Base-by-base conservation (phyloP, 2,888 invertebrate genomes). In the Pandemis heparana region DNA sequence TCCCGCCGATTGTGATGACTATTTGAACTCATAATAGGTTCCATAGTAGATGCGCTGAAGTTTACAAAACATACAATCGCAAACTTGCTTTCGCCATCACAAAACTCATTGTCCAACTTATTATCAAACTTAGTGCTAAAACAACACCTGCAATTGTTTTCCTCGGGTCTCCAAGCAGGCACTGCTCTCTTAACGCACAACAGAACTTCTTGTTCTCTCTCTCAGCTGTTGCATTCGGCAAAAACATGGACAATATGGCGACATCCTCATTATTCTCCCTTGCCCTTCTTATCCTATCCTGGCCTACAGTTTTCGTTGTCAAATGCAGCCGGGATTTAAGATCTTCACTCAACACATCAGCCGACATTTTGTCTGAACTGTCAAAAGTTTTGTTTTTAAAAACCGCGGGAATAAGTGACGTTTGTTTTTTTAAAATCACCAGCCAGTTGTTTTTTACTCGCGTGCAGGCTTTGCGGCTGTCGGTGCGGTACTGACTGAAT, bases 261-360 rank as follows among this genome's bases (percentile, higher is more conserved):
- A 98, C 96, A 92, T 98, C 98, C 92, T 98, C 98, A 90, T 97
- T 97, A 86, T 96, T 96, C 82, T 97, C 97, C 91, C 96, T 96
- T 76, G 97, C 97, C 85, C 96, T 95, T 80, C 96, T 95, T 84
- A 97, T 97, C 87, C 97, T 95, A 16, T 97, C 97, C 83, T 97
- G 97, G n/a, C 97, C 97, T 68, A 97, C 96, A 51, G 96, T 97
- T 94, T 97, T 97, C 66, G 96, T 96, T 79, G 96, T 96, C 87
- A 97, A 94, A 89, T 96, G 95, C 78, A 97, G 91, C 79, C 96
- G 95, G 73, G 96, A 95, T 89, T 97, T 97, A 86, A 98, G 95
- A 87, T 97, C 96, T 83, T 97, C 97, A 94, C 97, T 97, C 84
- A 97, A 91, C 83, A 97, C 96, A 92, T 97, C 97, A 78, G 96